Base-by-base conservation (phyloP, 92 coral and sea anemone species). In the Umimayanthus kanabou region DNA sequence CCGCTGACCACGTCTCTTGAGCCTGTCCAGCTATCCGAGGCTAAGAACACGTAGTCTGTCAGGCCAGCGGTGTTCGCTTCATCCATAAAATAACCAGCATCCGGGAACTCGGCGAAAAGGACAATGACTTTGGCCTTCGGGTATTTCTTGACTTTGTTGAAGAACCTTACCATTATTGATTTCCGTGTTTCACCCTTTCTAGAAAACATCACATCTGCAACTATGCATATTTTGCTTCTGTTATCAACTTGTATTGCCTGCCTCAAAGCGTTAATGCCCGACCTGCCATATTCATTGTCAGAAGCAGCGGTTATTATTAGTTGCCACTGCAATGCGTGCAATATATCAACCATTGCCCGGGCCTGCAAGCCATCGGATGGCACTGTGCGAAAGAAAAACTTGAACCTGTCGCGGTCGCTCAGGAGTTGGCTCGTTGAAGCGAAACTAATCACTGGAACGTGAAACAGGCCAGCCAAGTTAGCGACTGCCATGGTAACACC, bases 401-500 rank as follows among this genome's bases (percentile, higher is more conserved):
- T 89, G 81, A 94, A 93, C 30, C 95, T 90, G 79, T 88, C 88
- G 15, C 94, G 88, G 93, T 93, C 95, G 55, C 95, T 92, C 9
- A 94, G 90, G 23, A 94, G 94, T 55, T 93, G 94, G 80, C 98
- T 94, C 14, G 98, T 93, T 7, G 98, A 94, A 45, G 96, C 89
- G 77, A 82, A 94, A 50, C 98, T 94, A 8, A 94, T 85, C 2
- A 94, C 98, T 3, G 98, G 98, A 55, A 94, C 92, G 88, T 93
- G 92, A 53, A 94, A 94, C 87, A 94, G 88, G 8, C 94, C 98
- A 3, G 95, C 93, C 29, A 94, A 79, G 81, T 94, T 93, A 6
- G 95, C 96, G 39, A 90, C 67, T 61, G 98, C 98, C 93, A 93
- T 94, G 90, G 95, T 90, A 82, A 94, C 94, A 47, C 95, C 96